Evolutionary conservation across 2,113 vertebrate species (phyloP).

Genomic region (Fregetta grallaria): DNA sequence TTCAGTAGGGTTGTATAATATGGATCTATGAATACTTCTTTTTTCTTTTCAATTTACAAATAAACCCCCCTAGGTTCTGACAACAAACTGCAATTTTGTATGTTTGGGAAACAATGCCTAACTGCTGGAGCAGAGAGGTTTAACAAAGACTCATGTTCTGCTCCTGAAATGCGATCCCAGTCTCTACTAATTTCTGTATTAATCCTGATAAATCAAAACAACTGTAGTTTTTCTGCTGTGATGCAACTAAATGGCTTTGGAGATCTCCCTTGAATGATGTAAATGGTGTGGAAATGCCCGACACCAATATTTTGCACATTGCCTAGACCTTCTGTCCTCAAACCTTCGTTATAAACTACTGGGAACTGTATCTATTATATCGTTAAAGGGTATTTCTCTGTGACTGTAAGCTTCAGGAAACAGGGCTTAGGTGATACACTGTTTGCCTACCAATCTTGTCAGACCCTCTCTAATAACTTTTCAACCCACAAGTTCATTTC

Average conservation of each 20-base stretch:
- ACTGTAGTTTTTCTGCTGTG: neutral
- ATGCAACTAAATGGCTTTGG: neutral
- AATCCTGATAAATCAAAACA: neutral
- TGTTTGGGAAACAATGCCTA: neutral
- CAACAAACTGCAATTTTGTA: neutral
- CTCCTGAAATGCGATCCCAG: neutral
- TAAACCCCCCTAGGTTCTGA: neutral
- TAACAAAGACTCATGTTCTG: neutral
- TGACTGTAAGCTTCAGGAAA: neutral
- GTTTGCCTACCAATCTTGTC: neutral
- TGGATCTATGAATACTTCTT: neutral
- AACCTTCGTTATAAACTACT: neutral
- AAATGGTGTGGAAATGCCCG: neutral
- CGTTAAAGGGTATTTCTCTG: neutral
- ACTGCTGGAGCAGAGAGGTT: neutral
- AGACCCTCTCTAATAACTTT: neutral
- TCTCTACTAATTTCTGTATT: neutral
- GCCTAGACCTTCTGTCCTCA: neutral
- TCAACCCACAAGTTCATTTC: neutral
- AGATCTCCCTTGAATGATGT: neutral
- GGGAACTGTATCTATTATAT: neutral
- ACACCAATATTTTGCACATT: neutral
- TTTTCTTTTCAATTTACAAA: neutral
- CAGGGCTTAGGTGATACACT: neutral
- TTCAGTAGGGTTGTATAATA: neutral